A percentile compares a stretch with the other conserved stretches of the same genome.
phyloP scores from a whole-genome alignment of 37 sponge, comb jelly and placozoan species.

The Cliona cf. orientalis region DNA sequence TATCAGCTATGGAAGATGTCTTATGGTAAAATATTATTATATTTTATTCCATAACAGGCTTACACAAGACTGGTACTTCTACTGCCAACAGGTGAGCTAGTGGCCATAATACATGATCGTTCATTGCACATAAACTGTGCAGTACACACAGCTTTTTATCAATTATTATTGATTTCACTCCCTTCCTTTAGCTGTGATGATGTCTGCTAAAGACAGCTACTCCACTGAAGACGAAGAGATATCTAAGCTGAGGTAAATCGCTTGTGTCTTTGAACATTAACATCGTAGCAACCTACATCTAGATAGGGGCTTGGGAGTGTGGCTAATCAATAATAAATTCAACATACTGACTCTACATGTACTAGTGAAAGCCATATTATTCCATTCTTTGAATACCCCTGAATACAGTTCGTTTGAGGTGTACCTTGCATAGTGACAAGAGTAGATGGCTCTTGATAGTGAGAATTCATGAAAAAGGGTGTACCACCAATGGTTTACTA shows the following conservation, averaged over 20 bases:
- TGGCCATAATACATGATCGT: background rate
- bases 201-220: conserved; percentile 28
- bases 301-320: too few species aligned
- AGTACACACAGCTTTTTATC: background rate
- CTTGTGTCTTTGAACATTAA: too few species aligned
- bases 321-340: too few species aligned
- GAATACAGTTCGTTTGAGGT: too few species aligned
- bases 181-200: conserved; percentile 27
- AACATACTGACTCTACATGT: too few species aligned
- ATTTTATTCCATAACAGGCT: conserved; percentile 14
- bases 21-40: too few species aligned
- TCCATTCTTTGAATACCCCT: too few species aligned
- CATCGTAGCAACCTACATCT: too few species aligned
- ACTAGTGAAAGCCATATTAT: too few species aligned
- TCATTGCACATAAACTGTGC: background rate
- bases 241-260: too few species aligned
- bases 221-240: background rate
- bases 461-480: background rate
- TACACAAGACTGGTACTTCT: conserved; percentile 13
- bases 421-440: too few species aligned
- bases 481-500: background rate
- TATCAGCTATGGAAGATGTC: too few species aligned
- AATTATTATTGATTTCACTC: background rate
- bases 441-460: background rate
- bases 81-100: conserved; percentile 21